These are phyloP conservation scores for Ectemnius cavifrons DNA, from an alignment of 2,888 invertebrate genomes.

Conservation along the genomic window DNA sequence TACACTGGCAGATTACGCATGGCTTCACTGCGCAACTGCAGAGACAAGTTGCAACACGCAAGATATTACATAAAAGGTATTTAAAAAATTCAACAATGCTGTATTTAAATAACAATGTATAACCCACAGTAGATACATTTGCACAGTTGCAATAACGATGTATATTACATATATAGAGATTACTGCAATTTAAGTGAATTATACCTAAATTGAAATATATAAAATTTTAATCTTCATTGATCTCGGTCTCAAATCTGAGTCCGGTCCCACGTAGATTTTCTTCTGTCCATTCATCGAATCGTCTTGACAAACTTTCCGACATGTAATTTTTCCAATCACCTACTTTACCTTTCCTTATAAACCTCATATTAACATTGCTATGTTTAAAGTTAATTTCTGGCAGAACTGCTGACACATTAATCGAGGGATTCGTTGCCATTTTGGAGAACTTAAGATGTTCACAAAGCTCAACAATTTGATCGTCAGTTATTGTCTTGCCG, in stretches of 20 bases:
- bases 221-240: no score
- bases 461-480: conserved; percentile 83
- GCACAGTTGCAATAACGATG: no score
- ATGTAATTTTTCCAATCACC: conserved; percentile 91
- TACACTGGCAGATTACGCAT: no score
- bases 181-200: no score
- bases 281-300: conserved; percentile 80
- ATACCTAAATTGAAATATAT: no score
- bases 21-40: no score
- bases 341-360: conserved; percentile 88
- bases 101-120: no score
- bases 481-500: conserved; percentile 83
- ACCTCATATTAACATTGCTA: conserved; percentile 80
- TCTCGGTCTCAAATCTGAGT: conserved; percentile 30
- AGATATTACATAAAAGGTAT: no score
- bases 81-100: no score
- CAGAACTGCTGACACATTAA: conserved; percentile 85
- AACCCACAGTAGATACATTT: no score
- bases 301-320: conserved; percentile 84
- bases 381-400: conserved; percentile 79
- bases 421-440: conserved; percentile 89
- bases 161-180: no score
- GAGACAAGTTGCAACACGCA: no score
- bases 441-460: conserved; percentile 88
- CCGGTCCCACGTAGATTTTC: conserved; percentile 41